phyloP scores from a whole-genome alignment of 37 sponge, comb jelly and placozoan species.

The Agelas oroides region DNA sequence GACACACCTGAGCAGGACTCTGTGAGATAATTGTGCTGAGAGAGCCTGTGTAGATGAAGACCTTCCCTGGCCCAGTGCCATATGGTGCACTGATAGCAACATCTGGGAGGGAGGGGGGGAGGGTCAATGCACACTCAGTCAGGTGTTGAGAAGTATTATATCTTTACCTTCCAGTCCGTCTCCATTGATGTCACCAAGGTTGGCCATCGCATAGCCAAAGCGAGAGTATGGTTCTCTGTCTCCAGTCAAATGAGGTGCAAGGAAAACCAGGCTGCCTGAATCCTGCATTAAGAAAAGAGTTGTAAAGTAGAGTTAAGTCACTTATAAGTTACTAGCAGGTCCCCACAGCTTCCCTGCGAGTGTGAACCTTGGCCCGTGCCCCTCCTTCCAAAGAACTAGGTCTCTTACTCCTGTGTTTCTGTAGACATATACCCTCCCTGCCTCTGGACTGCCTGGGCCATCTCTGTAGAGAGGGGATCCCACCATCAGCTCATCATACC shows the following conservation, averaged over 20 bases:
- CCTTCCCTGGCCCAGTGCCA: conserved; percentile 55
- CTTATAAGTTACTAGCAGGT: too few species aligned
- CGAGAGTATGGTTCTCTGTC: conserved; percentile 10
- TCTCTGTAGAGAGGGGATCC: conserved; percentile 46
- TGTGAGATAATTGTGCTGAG: not conserved
- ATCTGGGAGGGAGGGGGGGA: conserved; percentile 41
- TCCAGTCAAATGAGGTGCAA: not conserved
- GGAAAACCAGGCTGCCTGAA: not conserved
- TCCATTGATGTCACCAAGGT: conserved; percentile 64
- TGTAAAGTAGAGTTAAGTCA: too few species aligned
- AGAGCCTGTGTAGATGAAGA: conserved; percentile 76
- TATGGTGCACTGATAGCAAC: conserved; percentile 92
- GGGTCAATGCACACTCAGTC: too few species aligned
- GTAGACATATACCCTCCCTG: conserved; percentile 57
- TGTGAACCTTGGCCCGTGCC: too few species aligned
- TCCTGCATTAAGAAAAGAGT: too few species aligned
- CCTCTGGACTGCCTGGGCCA: conserved; percentile 19
- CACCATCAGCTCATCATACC: conserved; percentile 62
- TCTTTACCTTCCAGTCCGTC: conserved; percentile 65
- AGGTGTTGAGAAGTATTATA: too few species aligned
- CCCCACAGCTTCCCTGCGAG: too few species aligned
- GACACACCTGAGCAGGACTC: conserved; percentile 29
- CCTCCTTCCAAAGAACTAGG: too few species aligned
- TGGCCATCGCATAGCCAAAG: conserved; percentile 65
- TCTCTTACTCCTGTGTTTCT: conserved; percentile 39